A percentile compares a stretch with the other conserved stretches of the same genome.
Conservation (phyloP, 2,113 vertebrate species). For the Engraulis encrasicolus region DNA sequence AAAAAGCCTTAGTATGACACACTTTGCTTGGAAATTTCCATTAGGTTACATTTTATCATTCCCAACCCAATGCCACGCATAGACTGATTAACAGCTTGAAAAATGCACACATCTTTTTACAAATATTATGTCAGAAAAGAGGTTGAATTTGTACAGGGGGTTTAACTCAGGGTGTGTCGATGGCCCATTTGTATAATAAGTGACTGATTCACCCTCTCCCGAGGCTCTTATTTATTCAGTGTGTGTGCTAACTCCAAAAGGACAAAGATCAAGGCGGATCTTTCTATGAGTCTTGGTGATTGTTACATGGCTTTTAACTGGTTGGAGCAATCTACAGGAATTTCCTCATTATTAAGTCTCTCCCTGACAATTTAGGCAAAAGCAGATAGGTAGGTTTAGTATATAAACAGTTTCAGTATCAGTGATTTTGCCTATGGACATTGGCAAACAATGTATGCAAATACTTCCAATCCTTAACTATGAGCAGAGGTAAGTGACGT, state of each 20-base stretch:
- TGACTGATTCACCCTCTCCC: not conserved
- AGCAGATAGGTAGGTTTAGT: no score
- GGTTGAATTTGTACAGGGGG: not conserved
- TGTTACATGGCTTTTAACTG: not conserved
- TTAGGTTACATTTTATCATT: no score
- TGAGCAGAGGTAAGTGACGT: no score
- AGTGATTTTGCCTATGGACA: no score
- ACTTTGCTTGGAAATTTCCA: no score
- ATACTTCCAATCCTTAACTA: no score
- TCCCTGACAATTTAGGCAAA: no score
- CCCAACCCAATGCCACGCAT: no score
- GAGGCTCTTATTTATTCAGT: not conserved
- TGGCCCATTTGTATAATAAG: not conserved
- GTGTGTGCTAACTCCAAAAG: not conserved
- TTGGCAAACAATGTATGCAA: no score
- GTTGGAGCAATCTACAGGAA: not conserved
- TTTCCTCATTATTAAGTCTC: not conserved
- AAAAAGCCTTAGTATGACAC: no score
- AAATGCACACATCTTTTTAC: not conserved
- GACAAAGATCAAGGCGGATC: conserved; percentile 14
- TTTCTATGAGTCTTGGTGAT: not conserved
- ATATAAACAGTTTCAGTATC: no score
- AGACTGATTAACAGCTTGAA: not conserved
- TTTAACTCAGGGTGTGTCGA: not conserved
- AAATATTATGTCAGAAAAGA: no score